Evolutionary conservation across 2,113 vertebrate species (phyloP).

Genomic region (Mungos mungo): DNA sequence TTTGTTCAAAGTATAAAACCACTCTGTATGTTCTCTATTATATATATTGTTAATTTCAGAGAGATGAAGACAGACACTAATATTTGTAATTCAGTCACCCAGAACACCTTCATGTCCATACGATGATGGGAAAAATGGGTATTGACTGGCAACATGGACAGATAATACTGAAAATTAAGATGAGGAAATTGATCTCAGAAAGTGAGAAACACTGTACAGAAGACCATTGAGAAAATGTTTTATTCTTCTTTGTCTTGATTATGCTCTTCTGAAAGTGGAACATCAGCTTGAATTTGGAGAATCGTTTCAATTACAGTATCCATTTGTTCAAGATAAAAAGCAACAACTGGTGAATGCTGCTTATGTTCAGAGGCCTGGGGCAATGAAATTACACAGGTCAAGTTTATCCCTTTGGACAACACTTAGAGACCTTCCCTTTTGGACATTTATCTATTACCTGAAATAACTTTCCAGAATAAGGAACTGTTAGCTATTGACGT

Average conservation of each 20-base stretch:
- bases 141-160: neutral
- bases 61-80: neutral
- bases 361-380: neutral
- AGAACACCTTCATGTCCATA: neutral
- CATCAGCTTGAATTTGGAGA: neutral
- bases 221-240: neutral
- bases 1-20: neutral
- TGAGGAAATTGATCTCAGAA: neutral
- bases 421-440: too few relatives aligned
- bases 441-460: neutral
- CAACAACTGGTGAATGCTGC: neutral
- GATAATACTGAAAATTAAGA: neutral
- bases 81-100: neutral
- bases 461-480: neutral
- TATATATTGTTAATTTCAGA: neutral
- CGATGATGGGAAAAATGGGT: neutral
- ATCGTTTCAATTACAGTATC: neutral
- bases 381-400: neutral
- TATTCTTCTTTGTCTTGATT: neutral
- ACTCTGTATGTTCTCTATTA: neutral
- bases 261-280: neutral
- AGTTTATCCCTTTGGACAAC: neutral
- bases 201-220: neutral
- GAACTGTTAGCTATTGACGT: neutral
- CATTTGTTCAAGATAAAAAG: neutral